phyloP scores from a whole-genome alignment of 2,888 invertebrate species.

The Sarcophaga carnaria region DNA sequence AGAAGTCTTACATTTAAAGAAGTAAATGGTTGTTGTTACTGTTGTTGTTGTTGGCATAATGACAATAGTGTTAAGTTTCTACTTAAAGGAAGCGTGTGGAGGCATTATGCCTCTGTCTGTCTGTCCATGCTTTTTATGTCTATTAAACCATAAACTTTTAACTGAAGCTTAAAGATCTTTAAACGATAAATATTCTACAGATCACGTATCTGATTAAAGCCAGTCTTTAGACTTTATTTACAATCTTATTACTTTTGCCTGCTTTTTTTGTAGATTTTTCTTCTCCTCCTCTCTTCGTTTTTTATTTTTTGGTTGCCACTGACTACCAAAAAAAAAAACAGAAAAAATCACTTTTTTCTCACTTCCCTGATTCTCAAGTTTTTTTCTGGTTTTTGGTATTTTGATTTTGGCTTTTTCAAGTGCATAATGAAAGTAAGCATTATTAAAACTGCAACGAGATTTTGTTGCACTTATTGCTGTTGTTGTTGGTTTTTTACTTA shows the following conservation, averaged over 20 bases:
- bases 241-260: conserved; percentile 1
- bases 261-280: not conserved
- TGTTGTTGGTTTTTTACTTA: conserved; percentile 9
- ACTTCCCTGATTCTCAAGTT: not conserved
- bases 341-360: not conserved
- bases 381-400: not conserved
- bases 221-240: conserved; percentile 32
- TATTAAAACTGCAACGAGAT: not conserved
- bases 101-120: conserved; percentile 18
- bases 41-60: conserved; percentile 28
- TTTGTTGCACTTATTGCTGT: conserved; percentile 14
- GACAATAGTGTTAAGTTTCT: conserved; percentile 49
- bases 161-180: conserved; percentile 60
- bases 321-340: not conserved
- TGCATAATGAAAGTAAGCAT: conserved; percentile 47
- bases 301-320: not conserved
- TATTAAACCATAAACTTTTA: conserved; percentile 36
- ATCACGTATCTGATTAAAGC: conserved; percentile 72
- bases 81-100: conserved; percentile 46
- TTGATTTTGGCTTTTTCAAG: conserved; percentile 48
- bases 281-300: conserved; percentile 25
- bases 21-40: not conserved
- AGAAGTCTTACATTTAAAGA: not conserved
- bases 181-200: conserved; percentile 72
- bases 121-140: not conserved